These are phyloP conservation scores for Sciaenops ocellatus DNA, from an alignment of 2,797 vertebrate genomes.

Conservation along the genomic window DNA sequence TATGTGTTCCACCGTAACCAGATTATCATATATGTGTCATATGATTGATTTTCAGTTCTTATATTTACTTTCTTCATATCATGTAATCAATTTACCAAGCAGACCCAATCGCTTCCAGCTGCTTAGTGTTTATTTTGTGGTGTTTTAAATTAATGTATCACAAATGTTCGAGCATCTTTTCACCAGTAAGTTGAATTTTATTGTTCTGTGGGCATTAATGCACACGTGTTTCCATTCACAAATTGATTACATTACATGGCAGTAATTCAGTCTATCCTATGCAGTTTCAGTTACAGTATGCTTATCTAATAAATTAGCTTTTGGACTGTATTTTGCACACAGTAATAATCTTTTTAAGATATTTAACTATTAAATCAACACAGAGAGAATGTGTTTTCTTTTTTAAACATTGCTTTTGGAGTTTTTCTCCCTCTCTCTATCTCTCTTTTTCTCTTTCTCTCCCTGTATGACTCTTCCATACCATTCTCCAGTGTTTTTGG, in stretches of 20 bases:
- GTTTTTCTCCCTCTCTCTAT: background rate
- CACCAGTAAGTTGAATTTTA: background rate
- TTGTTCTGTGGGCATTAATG: background rate
- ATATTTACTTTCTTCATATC: background rate
- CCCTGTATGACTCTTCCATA: conserved; percentile 8
- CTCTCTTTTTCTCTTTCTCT: background rate
- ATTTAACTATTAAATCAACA: background rate
- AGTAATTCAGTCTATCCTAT: background rate
- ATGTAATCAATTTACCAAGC: background rate
- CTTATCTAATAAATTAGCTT: background rate
- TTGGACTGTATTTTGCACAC: background rate
- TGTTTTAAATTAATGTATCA: background rate
- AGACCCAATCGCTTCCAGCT: background rate
- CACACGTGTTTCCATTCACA: background rate
- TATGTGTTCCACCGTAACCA: background rate
- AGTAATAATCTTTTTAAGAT: background rate
- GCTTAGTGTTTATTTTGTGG: background rate
- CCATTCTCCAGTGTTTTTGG: conserved; percentile 29
- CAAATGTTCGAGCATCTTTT: background rate
- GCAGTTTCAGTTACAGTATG: background rate
- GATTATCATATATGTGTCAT: background rate
- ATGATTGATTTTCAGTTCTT: background rate
- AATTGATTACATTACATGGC: background rate
- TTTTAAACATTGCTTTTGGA: conserved; percentile 1
- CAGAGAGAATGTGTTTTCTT: background rate